Evolutionary conservation across 2,113 vertebrate species (phyloP).

Genomic region (Lophochroa leadbeateri): DNA sequence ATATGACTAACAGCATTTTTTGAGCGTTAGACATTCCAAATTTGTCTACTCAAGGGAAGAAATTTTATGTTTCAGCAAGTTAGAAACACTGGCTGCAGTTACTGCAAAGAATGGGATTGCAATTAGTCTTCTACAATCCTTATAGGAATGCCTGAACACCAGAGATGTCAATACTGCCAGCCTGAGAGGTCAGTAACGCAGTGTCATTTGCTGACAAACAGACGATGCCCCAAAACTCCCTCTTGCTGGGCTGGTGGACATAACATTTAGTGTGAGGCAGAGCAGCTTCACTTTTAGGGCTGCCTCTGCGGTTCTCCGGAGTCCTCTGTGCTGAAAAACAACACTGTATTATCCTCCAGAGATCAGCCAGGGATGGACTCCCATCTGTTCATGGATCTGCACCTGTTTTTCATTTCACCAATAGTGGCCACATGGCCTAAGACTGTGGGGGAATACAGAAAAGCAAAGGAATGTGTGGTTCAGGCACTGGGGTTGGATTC

Average conservation of each 20-base stretch:
- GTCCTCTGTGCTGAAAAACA: conserved; percentile 52
- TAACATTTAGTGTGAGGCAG: conserved; percentile 11
- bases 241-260: conserved; percentile 9
- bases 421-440: conserved; percentile 30
- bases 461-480: neutral
- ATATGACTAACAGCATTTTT: conserved; percentile 48
- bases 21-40: conserved; percentile 27
- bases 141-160: conserved; percentile 28
- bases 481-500: neutral
- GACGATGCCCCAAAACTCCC: neutral
- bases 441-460: neutral
- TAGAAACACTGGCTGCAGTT: conserved; percentile 22
- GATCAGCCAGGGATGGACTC: conserved; percentile 46
- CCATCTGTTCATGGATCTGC: conserved; percentile 51
- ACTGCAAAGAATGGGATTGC: conserved; percentile 24
- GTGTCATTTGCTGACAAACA: conserved; percentile 29
- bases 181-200: neutral
- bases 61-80: conserved; percentile 31
- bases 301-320: conserved; percentile 38
- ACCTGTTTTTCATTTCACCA: conserved; percentile 64
- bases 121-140: conserved; percentile 5
- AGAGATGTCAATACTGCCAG: neutral
- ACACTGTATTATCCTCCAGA: conserved; percentile 33
- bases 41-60: conserved; percentile 47
- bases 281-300: conserved; percentile 38